phyloP scores from a whole-genome alignment of 2,113 vertebrate species.

The Erythrocercus mccallii region DNA sequence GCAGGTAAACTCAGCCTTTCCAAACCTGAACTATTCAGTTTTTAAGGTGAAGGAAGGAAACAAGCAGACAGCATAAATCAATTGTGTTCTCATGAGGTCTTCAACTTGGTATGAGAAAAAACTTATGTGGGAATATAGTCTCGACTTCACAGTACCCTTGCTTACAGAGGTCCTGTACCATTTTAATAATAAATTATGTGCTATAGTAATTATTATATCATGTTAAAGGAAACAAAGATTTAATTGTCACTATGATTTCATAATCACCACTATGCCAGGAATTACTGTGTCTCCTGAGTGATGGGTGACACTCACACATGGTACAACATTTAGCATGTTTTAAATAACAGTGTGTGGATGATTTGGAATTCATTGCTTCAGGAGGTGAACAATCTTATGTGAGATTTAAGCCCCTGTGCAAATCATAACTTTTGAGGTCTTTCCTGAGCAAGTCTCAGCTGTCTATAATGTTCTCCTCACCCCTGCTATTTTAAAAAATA shows the following conservation, averaged over 20 bases:
- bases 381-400: not conserved
- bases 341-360: not conserved
- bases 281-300: not conserved
- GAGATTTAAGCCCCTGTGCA: not conserved
- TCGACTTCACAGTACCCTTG: not conserved
- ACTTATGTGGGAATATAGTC: not conserved
- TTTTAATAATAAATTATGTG: not conserved
- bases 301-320: fast-evolving
- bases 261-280: not conserved
- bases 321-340: not conserved
- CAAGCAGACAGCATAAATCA: not conserved
- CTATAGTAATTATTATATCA: not conserved
- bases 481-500: too few species aligned
- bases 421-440: not conserved
- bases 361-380: not conserved
- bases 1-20: not conserved
- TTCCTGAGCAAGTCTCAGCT: not conserved
- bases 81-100: not conserved
- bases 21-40: fast-evolving
- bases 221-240: not conserved
- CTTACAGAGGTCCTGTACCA: not conserved
- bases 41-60: not conserved
- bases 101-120: not conserved
- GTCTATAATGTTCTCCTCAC: not conserved
- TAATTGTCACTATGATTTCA: not conserved